phyloP scores from a whole-genome alignment of 1,140 invertebrate genomes.

The Drosophila aff. region DNA sequence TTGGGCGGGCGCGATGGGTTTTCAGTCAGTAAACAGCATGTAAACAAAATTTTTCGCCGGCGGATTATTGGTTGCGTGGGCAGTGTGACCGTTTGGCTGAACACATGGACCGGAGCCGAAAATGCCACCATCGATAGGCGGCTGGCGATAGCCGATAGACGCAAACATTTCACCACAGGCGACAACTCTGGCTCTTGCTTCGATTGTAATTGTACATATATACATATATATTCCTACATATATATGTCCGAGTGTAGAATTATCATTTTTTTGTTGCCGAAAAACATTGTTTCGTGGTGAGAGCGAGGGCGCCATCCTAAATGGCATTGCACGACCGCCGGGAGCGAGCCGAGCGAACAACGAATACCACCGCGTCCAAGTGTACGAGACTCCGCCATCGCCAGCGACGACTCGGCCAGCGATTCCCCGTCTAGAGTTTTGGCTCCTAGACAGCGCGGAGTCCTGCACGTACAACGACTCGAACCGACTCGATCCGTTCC shows the following conservation, averaged over 20 bases:
- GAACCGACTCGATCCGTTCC: conserved; percentile 2
- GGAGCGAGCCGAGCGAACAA: conserved; percentile 60
- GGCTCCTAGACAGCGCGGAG: conserved; percentile 21
- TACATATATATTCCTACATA: conserved; percentile 48
- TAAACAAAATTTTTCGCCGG: conserved; percentile 45
- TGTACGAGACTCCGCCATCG: conserved; percentile 33
- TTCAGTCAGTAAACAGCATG: conserved; percentile 66
- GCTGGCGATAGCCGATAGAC: conserved; percentile 14
- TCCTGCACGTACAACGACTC: conserved; percentile 7
- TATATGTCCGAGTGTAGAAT: conserved; percentile 51
- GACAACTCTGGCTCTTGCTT: conserved; percentile 41
- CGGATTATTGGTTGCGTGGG: conserved; percentile 2
- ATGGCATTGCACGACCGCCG: conserved; percentile 69
- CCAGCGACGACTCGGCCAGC: conserved; percentile 33
- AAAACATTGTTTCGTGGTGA: conserved; percentile 64
- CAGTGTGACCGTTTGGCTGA: conserved; percentile 13
- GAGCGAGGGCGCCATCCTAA: conserved; percentile 72
- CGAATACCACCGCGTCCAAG: conserved; percentile 56
- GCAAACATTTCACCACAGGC: conserved; percentile 22
- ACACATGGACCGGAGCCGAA: conserved; percentile 1
- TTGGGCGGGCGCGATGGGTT: conserved; percentile 18
- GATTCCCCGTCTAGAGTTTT: conserved; percentile 19
- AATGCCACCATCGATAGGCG: conserved; percentile 15
- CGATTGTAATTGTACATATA: conserved; percentile 50
- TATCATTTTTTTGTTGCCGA: conserved; percentile 62